These are phyloP conservation scores for Butastur rufipennis DNA, from an alignment of 2,113 vertebrate genomes.

Conservation along the genomic window DNA sequence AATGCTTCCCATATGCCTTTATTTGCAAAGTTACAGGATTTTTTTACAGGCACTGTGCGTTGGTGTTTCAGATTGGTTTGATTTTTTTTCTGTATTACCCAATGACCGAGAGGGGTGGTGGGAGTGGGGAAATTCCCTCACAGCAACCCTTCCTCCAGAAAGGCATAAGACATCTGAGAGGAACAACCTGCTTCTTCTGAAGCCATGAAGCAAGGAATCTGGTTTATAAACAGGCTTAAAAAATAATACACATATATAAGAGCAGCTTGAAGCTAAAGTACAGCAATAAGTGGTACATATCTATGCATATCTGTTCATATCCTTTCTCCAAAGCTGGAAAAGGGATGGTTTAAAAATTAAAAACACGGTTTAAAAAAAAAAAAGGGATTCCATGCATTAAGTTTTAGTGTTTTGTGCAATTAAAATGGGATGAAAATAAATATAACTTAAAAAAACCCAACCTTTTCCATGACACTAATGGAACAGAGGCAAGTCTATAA, in stretches of 20 bases:
- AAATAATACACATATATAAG: conserved; percentile 41
- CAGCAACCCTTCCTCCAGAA: conserved; percentile 1
- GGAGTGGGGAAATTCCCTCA: conserved; percentile 14
- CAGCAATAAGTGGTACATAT: conserved; percentile 20
- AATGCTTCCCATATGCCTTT: conserved; percentile 68
- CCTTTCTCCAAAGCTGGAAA: conserved; percentile 9
- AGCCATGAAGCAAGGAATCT: conserved; percentile 4
- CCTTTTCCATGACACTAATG: conserved; percentile 66
- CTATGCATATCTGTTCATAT: neutral
- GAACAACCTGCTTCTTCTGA: conserved; percentile 33
- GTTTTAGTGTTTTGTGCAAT: conserved; percentile 81
- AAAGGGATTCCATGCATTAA: conserved; percentile 54
- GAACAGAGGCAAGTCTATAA: conserved; percentile 61
- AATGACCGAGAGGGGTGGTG: neutral
- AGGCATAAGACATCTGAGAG: conserved; percentile 29
- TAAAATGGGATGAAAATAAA: conserved; percentile 78
- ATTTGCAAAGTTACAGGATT: conserved; percentile 63
- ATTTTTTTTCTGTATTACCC: neutral
- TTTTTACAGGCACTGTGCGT: conserved; percentile 59
- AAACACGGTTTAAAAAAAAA: neutral
- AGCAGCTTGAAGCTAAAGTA: conserved; percentile 66
- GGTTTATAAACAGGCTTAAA: conserved; percentile 58
- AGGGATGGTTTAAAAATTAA: conserved; percentile 36
- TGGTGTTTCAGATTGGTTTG: neutral
- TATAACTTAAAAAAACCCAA: conserved; percentile 74